Conservation (phyloP, 2,888 invertebrate genomes). For the Hanleya hanleyi region DNA sequence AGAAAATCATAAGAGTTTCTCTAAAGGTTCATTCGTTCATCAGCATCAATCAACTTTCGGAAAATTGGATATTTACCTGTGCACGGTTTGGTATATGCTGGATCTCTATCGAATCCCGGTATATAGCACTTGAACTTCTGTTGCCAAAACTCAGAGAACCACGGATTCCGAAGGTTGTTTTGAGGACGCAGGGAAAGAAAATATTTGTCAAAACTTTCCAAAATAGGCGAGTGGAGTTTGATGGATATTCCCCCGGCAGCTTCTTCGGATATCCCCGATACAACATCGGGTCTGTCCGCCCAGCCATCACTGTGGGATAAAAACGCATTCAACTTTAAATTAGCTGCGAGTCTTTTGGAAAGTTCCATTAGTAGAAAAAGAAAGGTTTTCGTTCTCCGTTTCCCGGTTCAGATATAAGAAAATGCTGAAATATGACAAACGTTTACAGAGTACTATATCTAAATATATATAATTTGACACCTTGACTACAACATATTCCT, state of each 20-base stretch:
- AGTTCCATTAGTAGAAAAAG: too few relatives aligned
- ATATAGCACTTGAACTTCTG: constrained; percentile 79
- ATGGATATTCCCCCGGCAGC: constrained; percentile 84
- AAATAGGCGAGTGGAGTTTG: constrained; percentile 81
- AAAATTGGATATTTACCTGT: too few relatives aligned
- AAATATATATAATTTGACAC: too few relatives aligned
- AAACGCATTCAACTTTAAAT: background rate
- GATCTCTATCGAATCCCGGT: constrained; percentile 24
- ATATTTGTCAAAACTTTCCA: constrained; percentile 77
- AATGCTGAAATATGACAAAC: too few relatives aligned
- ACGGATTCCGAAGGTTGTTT: constrained; percentile 81
- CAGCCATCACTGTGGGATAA: constrained; percentile 81
- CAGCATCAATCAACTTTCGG: too few relatives aligned
- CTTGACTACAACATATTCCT: too few relatives aligned
- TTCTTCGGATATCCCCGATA: constrained; percentile 76
- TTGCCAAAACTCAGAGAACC: constrained; percentile 87
- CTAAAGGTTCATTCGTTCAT: too few relatives aligned
- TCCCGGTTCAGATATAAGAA: too few relatives aligned
- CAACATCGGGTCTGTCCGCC: constrained; percentile 84
- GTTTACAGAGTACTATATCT: too few relatives aligned
- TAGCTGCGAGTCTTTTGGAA: too few relatives aligned
- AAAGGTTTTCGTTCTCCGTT: too few relatives aligned
- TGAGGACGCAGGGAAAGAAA: constrained; percentile 80
- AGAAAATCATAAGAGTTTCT: too few relatives aligned
- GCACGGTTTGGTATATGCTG: constrained; percentile 39